Percentiles rank a stretch among this genome's conserved stretches.
phyloP scores from a whole-genome alignment of 2,888 invertebrate species.

The Galeopsomyia nigrocyanea region DNA sequence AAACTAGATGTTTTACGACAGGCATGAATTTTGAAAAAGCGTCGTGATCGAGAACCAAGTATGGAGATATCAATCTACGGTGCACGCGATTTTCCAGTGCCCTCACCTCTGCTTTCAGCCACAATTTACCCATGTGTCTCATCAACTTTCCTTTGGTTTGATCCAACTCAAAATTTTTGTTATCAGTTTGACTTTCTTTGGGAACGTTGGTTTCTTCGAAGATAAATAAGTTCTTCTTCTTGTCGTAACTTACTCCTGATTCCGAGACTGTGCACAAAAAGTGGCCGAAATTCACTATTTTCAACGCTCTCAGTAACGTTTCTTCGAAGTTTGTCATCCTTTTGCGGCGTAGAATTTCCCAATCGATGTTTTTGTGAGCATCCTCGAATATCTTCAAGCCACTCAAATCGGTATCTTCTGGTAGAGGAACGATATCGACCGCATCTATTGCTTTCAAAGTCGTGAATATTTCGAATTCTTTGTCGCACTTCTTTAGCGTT shows the following conservation, averaged over 20 bases:
- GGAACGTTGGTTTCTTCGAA: constrained; percentile 42
- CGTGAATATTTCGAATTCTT: constrained; percentile 55
- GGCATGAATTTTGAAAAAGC: constrained; percentile 83
- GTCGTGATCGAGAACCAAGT: constrained; percentile 89
- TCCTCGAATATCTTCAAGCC: constrained; percentile 78
- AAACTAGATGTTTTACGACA: constrained; percentile 85
- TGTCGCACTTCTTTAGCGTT: constrained; percentile 58
- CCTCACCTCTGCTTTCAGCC: constrained; percentile 90
- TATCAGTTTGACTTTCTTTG: constrained; percentile 43
- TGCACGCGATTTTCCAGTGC: constrained; percentile 84
- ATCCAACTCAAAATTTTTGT: constrained; percentile 55
- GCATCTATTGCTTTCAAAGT: constrained; percentile 73
- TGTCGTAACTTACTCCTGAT: constrained; percentile 78
- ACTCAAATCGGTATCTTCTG: constrained; percentile 82
- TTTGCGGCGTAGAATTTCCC: constrained; percentile 75
- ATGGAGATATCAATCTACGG: constrained; percentile 79
- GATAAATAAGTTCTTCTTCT: constrained; percentile 63
- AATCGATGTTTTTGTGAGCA: constrained; percentile 79
- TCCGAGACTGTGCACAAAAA: constrained; percentile 75
- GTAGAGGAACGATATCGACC: constrained; percentile 77
- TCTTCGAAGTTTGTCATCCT: constrained; percentile 77
- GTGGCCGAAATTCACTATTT: constrained; percentile 85
- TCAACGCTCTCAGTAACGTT: constrained; percentile 80
- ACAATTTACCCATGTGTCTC: constrained; percentile 89
- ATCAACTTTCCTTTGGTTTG: constrained; percentile 74